Evolutionary conservation across 2,888 invertebrate genomes (phyloP), one percentile per base, ranked within the genome.

Genomic region (Morinoia aosen): DNA sequence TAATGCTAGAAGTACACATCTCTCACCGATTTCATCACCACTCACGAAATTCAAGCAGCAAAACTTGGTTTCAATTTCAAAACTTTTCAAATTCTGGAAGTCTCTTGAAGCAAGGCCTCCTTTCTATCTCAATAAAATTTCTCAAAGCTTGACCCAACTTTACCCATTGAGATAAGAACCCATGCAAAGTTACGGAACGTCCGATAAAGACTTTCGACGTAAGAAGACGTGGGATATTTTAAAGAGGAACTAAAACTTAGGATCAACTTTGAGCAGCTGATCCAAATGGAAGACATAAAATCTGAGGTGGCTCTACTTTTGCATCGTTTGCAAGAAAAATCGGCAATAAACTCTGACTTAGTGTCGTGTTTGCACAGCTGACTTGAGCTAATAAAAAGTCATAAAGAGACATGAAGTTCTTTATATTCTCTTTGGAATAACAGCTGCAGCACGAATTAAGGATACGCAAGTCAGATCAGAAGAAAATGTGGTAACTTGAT

Each of bases 121-220:
- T 90, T 90, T 90, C 90, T 90, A 90, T 90, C 90, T 90, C 90
- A 90, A 90, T 90, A 90, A 90, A 90, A 90, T 90, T 90, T 39
- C 48, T 39, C 40, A 90, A 40, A 48, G 48, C 40, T 90, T 90
- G 39, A 12, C 39, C 90, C 39, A 90, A 90, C 40, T 90, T 90
- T 90, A 10, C 39, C 90, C 90, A 90, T 90, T 90, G 90, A 90
- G 90, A 90, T 90, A 90, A 90, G 90, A 90, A 90, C 14, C 90
- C 39, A 39, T 90, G 90, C 90, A 90, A 90, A 90, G 90, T 90
- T 90, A 19, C 40, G 39, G 39, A 48, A 90, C 40, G 7, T 48
- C 90, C 48, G 90, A 90, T 90, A 90, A 40, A 90, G 90, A 90
- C 40, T 40, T 40, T 39, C n/a, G 48, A 40, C 90, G 48, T 48